Percentiles rank a stretch among this genome's conserved stretches.
These are phyloP conservation scores for Rhinichthys klamathensis DNA, from an alignment of 2,113 vertebrate species.

Conservation along the genomic window DNA sequence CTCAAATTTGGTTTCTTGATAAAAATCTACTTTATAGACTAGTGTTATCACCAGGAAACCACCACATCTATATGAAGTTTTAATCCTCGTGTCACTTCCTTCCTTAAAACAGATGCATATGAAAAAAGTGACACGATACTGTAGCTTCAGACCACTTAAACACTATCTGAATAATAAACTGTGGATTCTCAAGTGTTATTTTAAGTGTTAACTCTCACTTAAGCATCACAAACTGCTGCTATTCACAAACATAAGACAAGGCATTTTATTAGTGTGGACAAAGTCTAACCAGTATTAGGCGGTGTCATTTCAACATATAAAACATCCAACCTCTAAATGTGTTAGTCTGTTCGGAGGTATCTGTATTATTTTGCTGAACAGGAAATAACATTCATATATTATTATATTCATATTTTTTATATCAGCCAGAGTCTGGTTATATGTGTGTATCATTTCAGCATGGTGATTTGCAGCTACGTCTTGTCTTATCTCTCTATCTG, in stretches of 20 bases:
- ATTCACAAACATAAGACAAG: neutral
- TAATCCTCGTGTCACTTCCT: constrained; percentile 37
- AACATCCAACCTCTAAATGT: neutral
- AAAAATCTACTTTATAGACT: neutral
- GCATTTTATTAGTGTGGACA: neutral
- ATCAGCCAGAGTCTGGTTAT: neutral
- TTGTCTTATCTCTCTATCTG: neutral
- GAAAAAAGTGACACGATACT: neutral
- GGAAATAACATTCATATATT: neutral
- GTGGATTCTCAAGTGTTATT: neutral
- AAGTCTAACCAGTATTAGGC: neutral
- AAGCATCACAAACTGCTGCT: neutral
- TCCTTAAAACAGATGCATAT: neutral
- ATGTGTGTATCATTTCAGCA: neutral
- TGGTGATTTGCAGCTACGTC: neutral
- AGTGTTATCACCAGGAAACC: constrained; percentile 46
- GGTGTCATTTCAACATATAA: neutral
- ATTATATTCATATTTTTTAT: neutral
- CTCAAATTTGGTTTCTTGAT: constrained; percentile 16
- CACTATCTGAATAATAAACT: neutral
- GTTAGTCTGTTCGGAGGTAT: neutral
- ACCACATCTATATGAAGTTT: constrained; percentile 6
- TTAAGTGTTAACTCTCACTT: neutral
- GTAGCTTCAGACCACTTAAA: neutral
- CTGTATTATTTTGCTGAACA: neutral